phyloP scores from a whole-genome alignment of 2,797 vertebrate genomes.

The Pangasius mekongensis region DNA sequence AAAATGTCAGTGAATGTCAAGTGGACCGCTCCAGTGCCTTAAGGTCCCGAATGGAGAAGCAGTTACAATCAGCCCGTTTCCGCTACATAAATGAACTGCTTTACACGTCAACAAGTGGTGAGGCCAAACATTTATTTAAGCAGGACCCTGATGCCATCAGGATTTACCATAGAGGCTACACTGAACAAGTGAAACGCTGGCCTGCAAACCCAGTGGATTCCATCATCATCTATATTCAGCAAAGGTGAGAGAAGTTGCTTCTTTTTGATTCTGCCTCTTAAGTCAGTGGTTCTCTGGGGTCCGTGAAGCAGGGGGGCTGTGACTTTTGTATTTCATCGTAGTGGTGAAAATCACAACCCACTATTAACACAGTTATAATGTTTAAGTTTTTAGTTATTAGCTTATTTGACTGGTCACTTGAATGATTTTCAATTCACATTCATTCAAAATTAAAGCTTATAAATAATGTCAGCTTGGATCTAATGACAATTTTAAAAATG shows the following conservation, averaged over 20 bases:
- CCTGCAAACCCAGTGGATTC: slow-evolving; percentile 84
- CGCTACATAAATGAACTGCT: slow-evolving; percentile 90
- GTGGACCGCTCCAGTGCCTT: slow-evolving; percentile 69
- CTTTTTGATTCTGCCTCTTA: neutral
- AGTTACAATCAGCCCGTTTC: slow-evolving; percentile 86
- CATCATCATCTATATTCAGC: slow-evolving; percentile 81
- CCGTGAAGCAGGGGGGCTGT: neutral
- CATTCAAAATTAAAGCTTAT: neutral
- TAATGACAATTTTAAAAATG: neutral
- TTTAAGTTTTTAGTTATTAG: neutral
- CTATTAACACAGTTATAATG: neutral
- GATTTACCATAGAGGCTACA: slow-evolving; percentile 89
- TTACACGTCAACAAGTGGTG: slow-evolving; percentile 81
- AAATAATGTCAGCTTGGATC: neutral
- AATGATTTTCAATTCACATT: neutral
- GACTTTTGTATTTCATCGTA: neutral
- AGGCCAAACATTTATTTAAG: slow-evolving; percentile 81
- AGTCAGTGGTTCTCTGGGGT: neutral
- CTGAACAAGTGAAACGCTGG: slow-evolving; percentile 85
- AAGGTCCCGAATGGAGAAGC: slow-evolving; percentile 83
- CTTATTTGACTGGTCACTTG: neutral
- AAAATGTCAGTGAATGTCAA: slow-evolving; percentile 21
- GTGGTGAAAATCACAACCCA: neutral
- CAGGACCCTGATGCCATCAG: slow-evolving; percentile 83
- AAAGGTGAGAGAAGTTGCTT: slow-evolving; percentile 73